A percentile compares a stretch with the other conserved stretches of the same genome.
Evolutionary conservation across 2,888 invertebrate species (phyloP).

Genomic region (Eupeodes luniger): DNA sequence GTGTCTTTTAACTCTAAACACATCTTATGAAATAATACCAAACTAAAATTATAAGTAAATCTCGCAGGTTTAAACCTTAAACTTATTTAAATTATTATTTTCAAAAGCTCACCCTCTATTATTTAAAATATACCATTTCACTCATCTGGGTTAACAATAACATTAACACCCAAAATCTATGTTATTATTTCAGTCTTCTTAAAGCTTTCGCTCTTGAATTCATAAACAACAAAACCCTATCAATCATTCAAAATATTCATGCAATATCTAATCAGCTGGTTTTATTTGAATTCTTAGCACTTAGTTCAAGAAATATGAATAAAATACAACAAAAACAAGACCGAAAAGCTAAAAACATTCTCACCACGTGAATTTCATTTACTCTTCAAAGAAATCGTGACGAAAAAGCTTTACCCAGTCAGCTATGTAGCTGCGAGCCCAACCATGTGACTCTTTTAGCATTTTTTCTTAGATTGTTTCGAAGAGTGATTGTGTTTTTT

Average conservation of each 20-base stretch:
- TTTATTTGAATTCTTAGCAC: background rate
- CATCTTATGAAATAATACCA: too few relatives aligned
- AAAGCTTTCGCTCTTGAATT: constrained; percentile 3
- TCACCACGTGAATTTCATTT: constrained; percentile 50
- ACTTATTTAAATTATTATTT: background rate
- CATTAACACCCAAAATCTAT: background rate
- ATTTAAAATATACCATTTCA: background rate
- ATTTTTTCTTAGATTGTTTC: constrained; percentile 40
- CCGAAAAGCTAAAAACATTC: constrained; percentile 6
- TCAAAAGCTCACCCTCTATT: background rate
- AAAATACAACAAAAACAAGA: background rate
- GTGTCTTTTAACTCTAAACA: too few relatives aligned
- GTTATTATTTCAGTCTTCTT: background rate
- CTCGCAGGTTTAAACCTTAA: too few relatives aligned
- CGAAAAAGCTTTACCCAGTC: constrained; percentile 31
- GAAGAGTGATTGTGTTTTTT: constrained; percentile 35
- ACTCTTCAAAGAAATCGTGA: constrained; percentile 5
- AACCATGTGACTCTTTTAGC: constrained; percentile 62
- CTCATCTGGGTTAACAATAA: background rate
- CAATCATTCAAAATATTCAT: background rate
- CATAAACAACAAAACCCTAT: too few relatives aligned
- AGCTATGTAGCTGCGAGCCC: background rate
- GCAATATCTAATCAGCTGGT: constrained; percentile 1
- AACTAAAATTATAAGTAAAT: too few relatives aligned
- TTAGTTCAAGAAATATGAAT: background rate